Base-by-base conservation (phyloP, 2,888 invertebrate genomes). In the Pyrrhosoma nymphula region DNA sequence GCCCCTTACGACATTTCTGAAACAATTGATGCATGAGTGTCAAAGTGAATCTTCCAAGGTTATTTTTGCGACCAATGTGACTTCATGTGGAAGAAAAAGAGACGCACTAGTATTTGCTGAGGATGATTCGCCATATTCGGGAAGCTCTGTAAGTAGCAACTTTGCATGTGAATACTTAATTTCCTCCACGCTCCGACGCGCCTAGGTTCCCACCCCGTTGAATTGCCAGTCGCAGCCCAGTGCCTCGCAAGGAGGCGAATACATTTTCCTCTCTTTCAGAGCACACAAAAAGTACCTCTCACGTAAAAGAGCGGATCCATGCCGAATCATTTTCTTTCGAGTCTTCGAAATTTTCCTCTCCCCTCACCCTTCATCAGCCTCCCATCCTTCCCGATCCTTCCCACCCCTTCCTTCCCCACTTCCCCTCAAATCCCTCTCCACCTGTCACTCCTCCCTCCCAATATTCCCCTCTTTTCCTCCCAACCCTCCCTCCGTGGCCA, bases 251-350 rank as follows among this genome's bases (percentile, higher is more conserved):
- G n/a, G 23, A n/a, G 26, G 69, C 23, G 69, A 69, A 39, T 88
- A 47, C 16, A 47, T 88, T 88, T 47, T 88, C 88, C 88, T 47
- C 47, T 18, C 20, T 26, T 89, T 89, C 20, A 20, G 26, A 89
- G 55, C 23, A 56, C 89, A 56, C 26, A 56, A 20, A 47, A 89
- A 55, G 55, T 14, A 26, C 26, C 14, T 26, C 55, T n/a, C 89
- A 47, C n/a, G n/a, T 55, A 89, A 89, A 89, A 89, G 88, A 89
- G 55, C 12, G 56, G n/a, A 89, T 89, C 56, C 55, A 89, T 89
- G n/a, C 89, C 89, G 39, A 89, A 56, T 89, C 47, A 26, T 93
- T 75, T 60, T 93, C 47, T 69, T 47, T 75, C 35, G n/a, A 69
- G 39, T n/a, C 63, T 60, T 56, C 20, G 18, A 1, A 60, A 14